A percentile compares a stretch with the other conserved stretches of the same genome.
phyloP scores from a whole-genome alignment of 2,113 vertebrate species.

The Pollimyrus isidori region DNA sequence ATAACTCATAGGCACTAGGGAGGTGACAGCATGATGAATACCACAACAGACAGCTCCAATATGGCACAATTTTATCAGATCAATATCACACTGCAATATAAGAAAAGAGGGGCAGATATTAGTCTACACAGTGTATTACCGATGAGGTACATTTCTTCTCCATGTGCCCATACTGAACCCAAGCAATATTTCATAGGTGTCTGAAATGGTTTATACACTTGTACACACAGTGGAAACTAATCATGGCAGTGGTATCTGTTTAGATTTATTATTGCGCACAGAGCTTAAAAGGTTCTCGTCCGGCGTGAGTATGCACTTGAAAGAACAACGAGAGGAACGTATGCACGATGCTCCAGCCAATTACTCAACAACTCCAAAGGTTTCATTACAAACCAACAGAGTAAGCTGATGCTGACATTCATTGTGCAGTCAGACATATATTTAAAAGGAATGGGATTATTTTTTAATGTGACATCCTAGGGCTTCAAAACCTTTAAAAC shows the following conservation, averaged over 20 bases:
- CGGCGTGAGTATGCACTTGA: slow-evolving; percentile 46
- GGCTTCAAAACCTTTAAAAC: not conserved
- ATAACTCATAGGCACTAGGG: slow-evolving; percentile 91
- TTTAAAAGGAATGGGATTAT: not conserved
- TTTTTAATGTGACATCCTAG: not conserved
- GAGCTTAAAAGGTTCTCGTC: slow-evolving; percentile 41
- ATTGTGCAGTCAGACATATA: not conserved
- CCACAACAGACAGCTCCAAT: slow-evolving; percentile 99
- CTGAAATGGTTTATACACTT: slow-evolving; percentile 75
- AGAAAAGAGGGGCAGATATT: slow-evolving; percentile 99
- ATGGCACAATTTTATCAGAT: slow-evolving; percentile 99
- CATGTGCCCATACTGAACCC: slow-evolving; percentile 89
- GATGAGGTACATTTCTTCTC: slow-evolving; percentile 96
- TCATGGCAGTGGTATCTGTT: slow-evolving; percentile 77
- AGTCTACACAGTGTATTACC: slow-evolving; percentile 99
- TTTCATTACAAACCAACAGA: slow-evolving; percentile 53
- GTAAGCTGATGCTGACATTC: slow-evolving; percentile 28
- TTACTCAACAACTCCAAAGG: slow-evolving; percentile 50
- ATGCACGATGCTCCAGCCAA: slow-evolving; percentile 48
- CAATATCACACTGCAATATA: slow-evolving; percentile 99
- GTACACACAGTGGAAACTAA: slow-evolving; percentile 76
- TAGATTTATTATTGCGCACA: slow-evolving; percentile 65
- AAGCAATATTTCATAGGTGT: slow-evolving; percentile 86
- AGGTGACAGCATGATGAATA: slow-evolving; percentile 99
- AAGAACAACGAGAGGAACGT: slow-evolving; percentile 53